Evolutionary conservation across 2,797 vertebrate genomes (phyloP).

Genomic region (Percopsis omiscomaycus): DNA sequence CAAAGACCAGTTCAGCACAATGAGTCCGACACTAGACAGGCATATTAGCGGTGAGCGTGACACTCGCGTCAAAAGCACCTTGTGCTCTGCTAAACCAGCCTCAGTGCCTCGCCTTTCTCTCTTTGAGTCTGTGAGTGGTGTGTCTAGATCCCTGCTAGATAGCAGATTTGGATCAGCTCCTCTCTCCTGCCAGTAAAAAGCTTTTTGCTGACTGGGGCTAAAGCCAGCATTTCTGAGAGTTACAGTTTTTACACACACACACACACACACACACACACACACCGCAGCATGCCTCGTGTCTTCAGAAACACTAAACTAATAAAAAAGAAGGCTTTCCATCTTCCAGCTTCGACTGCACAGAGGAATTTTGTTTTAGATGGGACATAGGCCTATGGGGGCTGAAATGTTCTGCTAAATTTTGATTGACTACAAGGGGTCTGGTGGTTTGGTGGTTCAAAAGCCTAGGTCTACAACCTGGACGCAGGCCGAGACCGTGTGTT

Average conservation of each 20-base stretch:
- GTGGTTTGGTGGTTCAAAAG: slow-evolving; percentile 37
- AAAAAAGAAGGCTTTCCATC: slow-evolving; percentile 63
- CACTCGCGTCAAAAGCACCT: slow-evolving; percentile 60
- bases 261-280: slow-evolving; percentile 55
- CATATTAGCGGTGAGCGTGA: slow-evolving; percentile 68
- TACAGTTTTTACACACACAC: slow-evolving; percentile 61
- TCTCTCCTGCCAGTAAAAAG: slow-evolving; percentile 75
- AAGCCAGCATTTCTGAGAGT: slow-evolving; percentile 61
- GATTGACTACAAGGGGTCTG: slow-evolving; percentile 61
- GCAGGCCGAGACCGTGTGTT: too few species aligned
- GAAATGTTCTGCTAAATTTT: slow-evolving; percentile 52
- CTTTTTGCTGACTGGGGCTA: slow-evolving; percentile 74
- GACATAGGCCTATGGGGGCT: slow-evolving; percentile 36
- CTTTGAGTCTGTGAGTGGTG: slow-evolving; percentile 64
- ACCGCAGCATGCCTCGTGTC: slow-evolving; percentile 53
- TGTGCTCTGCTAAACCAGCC: slow-evolving; percentile 57
- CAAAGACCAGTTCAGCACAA: slow-evolving; percentile 88
- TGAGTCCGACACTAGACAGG: slow-evolving; percentile 69
- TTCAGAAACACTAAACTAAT: slow-evolving; percentile 73
- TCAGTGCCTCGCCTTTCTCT: slow-evolving; percentile 28
- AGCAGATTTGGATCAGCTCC: slow-evolving; percentile 74
- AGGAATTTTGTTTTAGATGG: slow-evolving; percentile 47
- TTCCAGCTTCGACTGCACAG: slow-evolving; percentile 48
- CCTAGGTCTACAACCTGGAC: too few species aligned
- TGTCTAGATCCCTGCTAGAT: slow-evolving; percentile 67